Evolutionary conservation across 2,797 vertebrate genomes (phyloP).

Genomic region (Periparus ater): DNA sequence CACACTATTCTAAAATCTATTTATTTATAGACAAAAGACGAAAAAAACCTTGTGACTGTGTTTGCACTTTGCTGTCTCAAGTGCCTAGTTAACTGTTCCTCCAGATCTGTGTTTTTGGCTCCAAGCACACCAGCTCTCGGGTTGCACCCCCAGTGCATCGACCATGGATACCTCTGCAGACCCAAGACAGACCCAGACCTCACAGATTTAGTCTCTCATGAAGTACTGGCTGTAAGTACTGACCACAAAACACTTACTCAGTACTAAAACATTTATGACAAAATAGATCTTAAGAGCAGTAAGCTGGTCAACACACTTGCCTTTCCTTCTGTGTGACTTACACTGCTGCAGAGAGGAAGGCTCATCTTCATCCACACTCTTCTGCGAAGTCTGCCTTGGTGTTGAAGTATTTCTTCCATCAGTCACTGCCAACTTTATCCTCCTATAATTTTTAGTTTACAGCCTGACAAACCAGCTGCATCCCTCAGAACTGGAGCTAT

Average conservation of each 20-base stretch:
- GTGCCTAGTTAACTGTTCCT: background rate
- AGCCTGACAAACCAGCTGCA: conserved; percentile 13
- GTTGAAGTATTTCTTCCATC: background rate
- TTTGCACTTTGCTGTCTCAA: background rate
- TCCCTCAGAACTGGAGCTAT: background rate
- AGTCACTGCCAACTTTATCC: background rate
- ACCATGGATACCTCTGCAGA: background rate
- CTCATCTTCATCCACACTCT: background rate
- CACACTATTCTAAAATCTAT: background rate
- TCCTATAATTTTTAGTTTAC: background rate
- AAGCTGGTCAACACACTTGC: background rate
- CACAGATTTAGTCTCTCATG: background rate
- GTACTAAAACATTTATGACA: background rate
- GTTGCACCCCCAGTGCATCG: background rate
- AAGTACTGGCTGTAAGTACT: background rate
- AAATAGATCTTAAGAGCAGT: background rate
- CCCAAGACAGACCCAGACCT: background rate
- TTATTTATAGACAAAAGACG: background rate
- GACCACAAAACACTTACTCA: conserved; percentile 5
- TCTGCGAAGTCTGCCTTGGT: background rate
- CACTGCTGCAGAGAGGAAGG: background rate
- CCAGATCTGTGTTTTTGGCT: background rate
- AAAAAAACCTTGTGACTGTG: background rate
- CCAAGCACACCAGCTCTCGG: background rate
- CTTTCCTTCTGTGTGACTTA: background rate